Base-by-base conservation (phyloP, 1,140 invertebrate genomes). In the Lucilia cuprina region DNA sequence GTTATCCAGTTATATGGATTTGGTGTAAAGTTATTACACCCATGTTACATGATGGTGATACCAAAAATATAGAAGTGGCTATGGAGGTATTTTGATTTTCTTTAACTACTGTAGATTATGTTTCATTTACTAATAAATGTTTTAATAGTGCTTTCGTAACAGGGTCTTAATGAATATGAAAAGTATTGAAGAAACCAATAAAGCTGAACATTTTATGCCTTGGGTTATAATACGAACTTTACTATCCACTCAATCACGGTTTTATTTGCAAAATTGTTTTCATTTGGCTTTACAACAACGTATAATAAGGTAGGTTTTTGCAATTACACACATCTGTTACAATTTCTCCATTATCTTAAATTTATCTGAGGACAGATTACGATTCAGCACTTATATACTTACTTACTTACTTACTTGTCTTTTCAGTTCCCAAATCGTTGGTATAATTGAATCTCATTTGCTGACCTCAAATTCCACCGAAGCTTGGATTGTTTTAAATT, bases 161-260 rank as follows among this genome's bases (percentile, higher is more conserved):
- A 60, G 87, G 86, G 85, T 87, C 2, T 82, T 87, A 19, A 35
- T 83, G 5, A 90, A 91, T 77, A 88, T 91, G 25, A 77, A 87
- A 19, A 86, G 87, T 0, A 41, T 90, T 74, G 90, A 91, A 77
- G 86, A 87, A 82, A 87, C 88, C 1, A 89, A 90, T 84, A 86
- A 87, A 74, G 85, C 88, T 0, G 86, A 87, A 47, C 88, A 91
- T 83, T 88, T 89, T 60, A 87, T 90, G 85, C 90, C 90, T 30
- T 91, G 90, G 90, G 86, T 86, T 8, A 90, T 91, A 74, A 83
- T 91, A n/a, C 83, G 86, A n/a, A 88, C 87, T 0, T 47, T 91
- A 10, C 30, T 91, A 2, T 80, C 60, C 0, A 85, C 86, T 0
- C 88, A 90, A 70, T 87, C 88, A 0, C 86, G 89, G 10, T 85